Evolutionary conservation across 2,888 invertebrate species (phyloP), one percentile per base, ranked within the genome.

Genomic region (Biston stratarius): DNA sequence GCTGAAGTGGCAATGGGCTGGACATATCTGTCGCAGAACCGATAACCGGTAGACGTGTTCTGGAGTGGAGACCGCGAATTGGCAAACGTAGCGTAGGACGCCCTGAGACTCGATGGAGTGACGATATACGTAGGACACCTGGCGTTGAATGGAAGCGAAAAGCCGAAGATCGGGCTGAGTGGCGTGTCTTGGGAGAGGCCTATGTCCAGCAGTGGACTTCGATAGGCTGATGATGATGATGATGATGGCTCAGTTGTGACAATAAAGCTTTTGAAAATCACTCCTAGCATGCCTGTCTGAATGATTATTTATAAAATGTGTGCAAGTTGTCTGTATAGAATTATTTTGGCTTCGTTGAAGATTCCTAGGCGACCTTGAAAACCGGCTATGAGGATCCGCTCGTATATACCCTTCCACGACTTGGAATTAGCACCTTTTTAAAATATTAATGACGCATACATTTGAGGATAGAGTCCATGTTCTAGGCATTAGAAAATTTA

Each of bases 291-390:
- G 33, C 7, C 51, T 36, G 33, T 45, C 12, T 38, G 45, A 36
- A 64, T 33, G 52, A 45, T 6, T 38, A 38, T 45, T 33, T 34
- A 60, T 53, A 47, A 47, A 15, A 51, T 47, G 14, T 11, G 14
- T 38, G 44, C 52, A 58, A 66, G 51, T 52, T 45, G 52, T 66
- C 56, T 61, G 61, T 57, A 49, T 34, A 58, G 24, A 48, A 61
- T 47, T 49, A 63, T 59, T 67, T 63, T 68, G 63, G 56, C 45
- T 47, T 38, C 58, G 58, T 61, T 59, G 69, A 69, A 64, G 69
- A 69, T 64, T 68, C 61, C 64, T 69, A 69, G 69, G 57, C 61
- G 69, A 69, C 69, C 69, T 64, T 69, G 69, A 51, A 61, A 61
- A 69, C 64, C 69, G 69, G 61, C 69, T 61, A 53, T 57, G 61